Base-by-base conservation (phyloP, 2,888 invertebrate species). In the Cheilosia vulpina region DNA sequence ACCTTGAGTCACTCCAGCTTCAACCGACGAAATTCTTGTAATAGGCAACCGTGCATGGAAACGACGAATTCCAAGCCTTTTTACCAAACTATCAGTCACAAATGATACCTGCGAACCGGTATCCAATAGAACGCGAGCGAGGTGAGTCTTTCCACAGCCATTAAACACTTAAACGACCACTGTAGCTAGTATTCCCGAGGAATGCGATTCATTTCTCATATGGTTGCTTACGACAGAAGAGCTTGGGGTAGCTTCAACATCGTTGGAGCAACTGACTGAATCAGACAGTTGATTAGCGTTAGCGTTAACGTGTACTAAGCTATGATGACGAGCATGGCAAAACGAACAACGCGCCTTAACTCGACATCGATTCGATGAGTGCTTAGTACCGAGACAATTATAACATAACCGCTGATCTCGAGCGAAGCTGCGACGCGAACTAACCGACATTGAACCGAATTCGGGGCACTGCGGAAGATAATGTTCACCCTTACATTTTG, bases 371-470 rank as follows among this genome's bases (percentile, higher is more conserved):
- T 7, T 19, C 11, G 72, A 60, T 17, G 72, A 62, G 38, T 60
- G 41, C 41, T 68, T 68, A n/a, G 68, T 68, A 34, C 57, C 71
- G 9, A 68, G n/a, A n/a, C n/a, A n/a, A n/a, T n/a, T n/a, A n/a
- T n/a, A n/a, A n/a, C n/a, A n/a, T 31, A 58, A 50, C n/a, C 58
- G 45, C n/a, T 58, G 47, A 71, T 58, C 69, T 21, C 47, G 31
- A 34, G 19, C 38, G 21, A 71, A 58, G 21, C 19, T 34, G 21
- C 34, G 34, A 34, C 34, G 34, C 34, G 34, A 53, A 55, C 27
- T 31, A 43, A 63, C 45, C 19, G 72, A 43, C 31, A 62, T 53
- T 13, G 50, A 62, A 43, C 53, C 19, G 38, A 63, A 62, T 63
- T 73, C 45, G 0, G 55, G 13, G 17, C 58, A 71, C 13, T 50